phyloP scores from a whole-genome alignment of 2,797 vertebrate genomes.

The Stomatorhinus walkeri region DNA sequence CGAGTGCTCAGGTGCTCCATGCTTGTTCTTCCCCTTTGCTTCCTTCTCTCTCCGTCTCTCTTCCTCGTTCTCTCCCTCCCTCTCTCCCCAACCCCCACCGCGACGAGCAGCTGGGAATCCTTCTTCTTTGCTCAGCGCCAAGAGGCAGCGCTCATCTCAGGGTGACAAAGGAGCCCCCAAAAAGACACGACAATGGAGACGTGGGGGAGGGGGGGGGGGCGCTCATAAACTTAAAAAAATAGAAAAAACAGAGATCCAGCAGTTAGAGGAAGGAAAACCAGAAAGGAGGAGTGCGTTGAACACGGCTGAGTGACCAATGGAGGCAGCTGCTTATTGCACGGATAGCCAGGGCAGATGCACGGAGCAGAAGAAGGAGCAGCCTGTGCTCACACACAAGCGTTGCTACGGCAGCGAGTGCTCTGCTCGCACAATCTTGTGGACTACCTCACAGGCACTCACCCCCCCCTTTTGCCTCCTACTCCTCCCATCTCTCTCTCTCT shows the following conservation, averaged over 20 bases:
- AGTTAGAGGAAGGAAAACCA: background rate
- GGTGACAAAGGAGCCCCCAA: slow-evolving; percentile 22
- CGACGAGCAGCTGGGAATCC: background rate
- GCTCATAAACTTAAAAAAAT: slow-evolving; percentile 22
- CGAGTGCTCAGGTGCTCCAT: slow-evolving; percentile 93
- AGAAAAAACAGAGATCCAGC: slow-evolving; percentile 34
- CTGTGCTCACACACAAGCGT: slow-evolving; percentile 34
- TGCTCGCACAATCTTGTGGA: slow-evolving; percentile 26
- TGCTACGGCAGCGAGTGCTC: slow-evolving; percentile 64
- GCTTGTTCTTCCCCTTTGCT: slow-evolving; percentile 48
- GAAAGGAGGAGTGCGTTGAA: background rate
- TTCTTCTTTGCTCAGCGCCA: slow-evolving; percentile 34
- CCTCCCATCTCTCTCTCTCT: background rate
- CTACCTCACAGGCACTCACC: slow-evolving; percentile 20
- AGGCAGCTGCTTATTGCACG: background rate
- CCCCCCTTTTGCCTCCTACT: background rate
- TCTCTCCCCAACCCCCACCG: background rate
- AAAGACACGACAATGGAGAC: background rate
- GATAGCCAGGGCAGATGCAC: background rate
- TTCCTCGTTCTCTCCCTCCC: slow-evolving; percentile 28
- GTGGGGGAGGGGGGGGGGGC: slow-evolving; percentile 24
- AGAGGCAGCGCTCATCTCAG: slow-evolving; percentile 44
- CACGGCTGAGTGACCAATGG: background rate
- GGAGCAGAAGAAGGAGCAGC: background rate
- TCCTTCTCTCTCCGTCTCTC: slow-evolving; percentile 50